Conservation (phyloP, 1,140 invertebrate species). For the Scylla paramamosain region DNA sequence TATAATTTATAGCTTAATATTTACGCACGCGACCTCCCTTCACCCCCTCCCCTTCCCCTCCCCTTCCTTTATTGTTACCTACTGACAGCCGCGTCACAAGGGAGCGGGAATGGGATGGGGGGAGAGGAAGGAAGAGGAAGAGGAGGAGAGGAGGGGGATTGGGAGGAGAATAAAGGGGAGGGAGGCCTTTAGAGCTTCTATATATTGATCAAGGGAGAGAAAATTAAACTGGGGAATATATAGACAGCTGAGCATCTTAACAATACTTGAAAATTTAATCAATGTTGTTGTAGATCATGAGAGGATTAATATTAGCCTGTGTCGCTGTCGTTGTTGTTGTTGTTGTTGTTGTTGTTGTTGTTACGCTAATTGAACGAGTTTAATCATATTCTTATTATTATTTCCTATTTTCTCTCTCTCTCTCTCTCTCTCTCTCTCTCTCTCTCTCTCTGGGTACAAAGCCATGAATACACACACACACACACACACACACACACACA, state of each 20-base stretch:
- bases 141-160: not conserved
- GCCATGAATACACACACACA: not conserved
- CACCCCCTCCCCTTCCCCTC: not conserved
- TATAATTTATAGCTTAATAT: conserved; percentile 8
- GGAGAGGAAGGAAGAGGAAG: not conserved
- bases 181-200: not conserved
- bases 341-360: not conserved
- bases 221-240: not conserved
- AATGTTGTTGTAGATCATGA: not conserved
- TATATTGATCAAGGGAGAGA: not conserved
- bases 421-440: not conserved
- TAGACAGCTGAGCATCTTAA: not conserved
- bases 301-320: not conserved
- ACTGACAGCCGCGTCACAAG: not conserved
- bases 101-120: not conserved
- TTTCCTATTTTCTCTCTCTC: not conserved
- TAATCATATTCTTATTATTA: not conserved
- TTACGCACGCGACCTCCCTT: not conserved
- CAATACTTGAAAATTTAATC: not conserved
- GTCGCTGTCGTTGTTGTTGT: not conserved
- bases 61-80: not conserved
- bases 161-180: too few species aligned
- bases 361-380: not conserved
- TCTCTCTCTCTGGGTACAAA: too few species aligned
- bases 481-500: too few species aligned